Conservation (phyloP, 2,888 invertebrate species). For the Cheilosia impressa region DNA sequence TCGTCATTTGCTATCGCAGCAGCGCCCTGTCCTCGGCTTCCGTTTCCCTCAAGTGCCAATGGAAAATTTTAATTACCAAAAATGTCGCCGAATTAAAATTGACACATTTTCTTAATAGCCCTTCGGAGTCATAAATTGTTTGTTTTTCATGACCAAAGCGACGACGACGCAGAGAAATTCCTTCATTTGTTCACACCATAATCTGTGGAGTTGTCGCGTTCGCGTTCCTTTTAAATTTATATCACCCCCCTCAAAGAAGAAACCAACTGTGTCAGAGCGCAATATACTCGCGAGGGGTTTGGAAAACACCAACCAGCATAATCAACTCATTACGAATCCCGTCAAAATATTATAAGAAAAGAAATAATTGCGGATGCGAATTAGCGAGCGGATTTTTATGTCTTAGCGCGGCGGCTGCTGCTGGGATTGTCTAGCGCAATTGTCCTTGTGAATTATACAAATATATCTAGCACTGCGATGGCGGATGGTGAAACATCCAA, state of each 20-base stretch:
- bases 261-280: conserved; percentile 61
- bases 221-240: conserved; percentile 54
- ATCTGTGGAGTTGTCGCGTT: conserved; percentile 63
- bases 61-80: conserved; percentile 72
- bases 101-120: conserved; percentile 75
- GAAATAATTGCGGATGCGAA: conserved; percentile 75
- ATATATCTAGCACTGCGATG: conserved; percentile 10
- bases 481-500: conserved; percentile 76
- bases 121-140: conserved; percentile 71
- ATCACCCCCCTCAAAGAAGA: conserved; percentile 56
- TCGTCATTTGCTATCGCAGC: not conserved
- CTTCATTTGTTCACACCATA: conserved; percentile 60
- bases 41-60: conserved; percentile 30
- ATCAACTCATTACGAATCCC: conserved; percentile 77
- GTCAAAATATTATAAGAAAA: conserved; percentile 77
- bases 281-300: conserved; percentile 14
- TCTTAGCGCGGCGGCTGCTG: conserved; percentile 58
- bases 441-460: conserved; percentile 40
- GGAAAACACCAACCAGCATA: conserved; percentile 70
- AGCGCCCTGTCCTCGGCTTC: not conserved
- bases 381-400: conserved; percentile 74
- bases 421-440: conserved; percentile 52
- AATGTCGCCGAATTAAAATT: conserved; percentile 72
- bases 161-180: conserved; percentile 36
- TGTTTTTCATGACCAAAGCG: conserved; percentile 63